Percentiles rank a stretch among this genome's conserved stretches.
These are phyloP conservation scores for Graphium colonna DNA, from an alignment of 2,888 invertebrate species.

Conservation along the genomic window DNA sequence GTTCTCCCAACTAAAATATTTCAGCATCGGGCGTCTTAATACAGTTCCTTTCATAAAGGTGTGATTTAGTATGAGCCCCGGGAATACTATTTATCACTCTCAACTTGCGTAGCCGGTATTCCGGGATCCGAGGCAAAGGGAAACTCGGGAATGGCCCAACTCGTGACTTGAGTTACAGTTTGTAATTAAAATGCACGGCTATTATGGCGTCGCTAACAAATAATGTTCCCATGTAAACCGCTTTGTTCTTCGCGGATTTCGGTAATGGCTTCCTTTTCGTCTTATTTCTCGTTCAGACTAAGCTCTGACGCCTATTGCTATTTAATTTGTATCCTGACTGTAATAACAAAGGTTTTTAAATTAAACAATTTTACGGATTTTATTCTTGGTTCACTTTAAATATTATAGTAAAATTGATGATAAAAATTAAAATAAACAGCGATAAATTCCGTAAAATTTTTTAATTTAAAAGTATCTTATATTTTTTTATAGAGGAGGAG, in stretches of 20 bases:
- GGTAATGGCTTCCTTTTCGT: not conserved
- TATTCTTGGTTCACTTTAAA: too few relatives aligned
- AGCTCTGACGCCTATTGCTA: too few relatives aligned
- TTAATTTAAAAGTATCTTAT: too few relatives aligned
- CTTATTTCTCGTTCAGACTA: too few relatives aligned
- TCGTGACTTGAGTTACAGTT: slow-evolving; percentile 33
- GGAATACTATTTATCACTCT: slow-evolving; percentile 34
- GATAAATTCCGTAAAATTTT: too few relatives aligned
- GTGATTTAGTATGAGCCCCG: slow-evolving; percentile 35
- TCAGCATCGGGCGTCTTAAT: slow-evolving; percentile 31
- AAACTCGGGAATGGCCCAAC: slow-evolving; percentile 27
- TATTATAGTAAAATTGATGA: too few relatives aligned
- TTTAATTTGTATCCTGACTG: too few relatives aligned
- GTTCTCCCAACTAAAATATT: slow-evolving; percentile 21
- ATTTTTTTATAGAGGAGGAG: too few relatives aligned
- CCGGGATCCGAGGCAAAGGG: slow-evolving; percentile 23
- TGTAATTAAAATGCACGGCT: slow-evolving; percentile 37
- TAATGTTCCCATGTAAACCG: slow-evolving; percentile 11
- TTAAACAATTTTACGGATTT: too few relatives aligned
- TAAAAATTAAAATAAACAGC: too few relatives aligned
- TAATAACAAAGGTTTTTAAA: too few relatives aligned
- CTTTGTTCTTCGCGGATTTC: slow-evolving; percentile 2
- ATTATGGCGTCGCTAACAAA: slow-evolving; percentile 23
- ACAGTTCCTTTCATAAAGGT: slow-evolving; percentile 35
- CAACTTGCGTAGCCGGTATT: slow-evolving; percentile 29